A percentile compares a stretch with the other conserved stretches of the same genome.
Evolutionary conservation across 2,888 invertebrate genomes (phyloP).

Genomic region (Drosophila robusta): DNA sequence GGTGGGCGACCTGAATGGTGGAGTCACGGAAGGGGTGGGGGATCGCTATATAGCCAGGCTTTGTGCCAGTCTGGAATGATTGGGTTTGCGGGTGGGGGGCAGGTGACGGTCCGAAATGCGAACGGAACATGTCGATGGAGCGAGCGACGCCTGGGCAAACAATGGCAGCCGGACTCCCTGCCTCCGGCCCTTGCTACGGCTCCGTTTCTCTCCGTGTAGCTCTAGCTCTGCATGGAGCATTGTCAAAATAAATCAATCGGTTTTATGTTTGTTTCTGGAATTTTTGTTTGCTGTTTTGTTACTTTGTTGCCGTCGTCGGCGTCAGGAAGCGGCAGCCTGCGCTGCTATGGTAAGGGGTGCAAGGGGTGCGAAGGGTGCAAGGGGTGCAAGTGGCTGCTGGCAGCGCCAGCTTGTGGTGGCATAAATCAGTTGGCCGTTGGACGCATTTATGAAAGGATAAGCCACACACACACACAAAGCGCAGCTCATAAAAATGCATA

Average conservation of each 20-base stretch:
- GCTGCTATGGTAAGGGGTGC: slow-evolving; percentile 39
- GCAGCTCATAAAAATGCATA: slow-evolving; percentile 74
- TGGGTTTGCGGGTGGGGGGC: not conserved
- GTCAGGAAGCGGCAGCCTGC: slow-evolving; percentile 55
- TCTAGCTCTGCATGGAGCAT: slow-evolving; percentile 71
- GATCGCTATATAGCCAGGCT: not conserved
- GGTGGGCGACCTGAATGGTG: slow-evolving; percentile 4
- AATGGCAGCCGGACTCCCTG: slow-evolving; percentile 44
- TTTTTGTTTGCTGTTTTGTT: slow-evolving; percentile 80
- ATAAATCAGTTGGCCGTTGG: slow-evolving; percentile 77
- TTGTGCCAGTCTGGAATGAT: slow-evolving; percentile 21
- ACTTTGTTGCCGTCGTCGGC: slow-evolving; percentile 60
- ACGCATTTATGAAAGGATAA: slow-evolving; percentile 82
- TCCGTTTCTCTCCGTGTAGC: slow-evolving; percentile 4
- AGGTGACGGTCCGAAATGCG: slow-evolving; percentile 73
- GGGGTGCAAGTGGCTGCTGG: slow-evolving; percentile 32
- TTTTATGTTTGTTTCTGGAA: slow-evolving; percentile 83
- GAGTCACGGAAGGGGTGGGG: not conserved
- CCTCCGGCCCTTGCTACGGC: slow-evolving; percentile 1
- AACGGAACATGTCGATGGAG: slow-evolving; percentile 68
- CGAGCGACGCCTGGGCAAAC: slow-evolving; percentile 51
- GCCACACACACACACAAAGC: slow-evolving; percentile 46
- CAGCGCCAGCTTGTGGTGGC: slow-evolving; percentile 76
- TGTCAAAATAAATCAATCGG: slow-evolving; percentile 85
- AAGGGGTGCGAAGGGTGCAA: too few species aligned